Base-by-base conservation (phyloP, 2,888 invertebrate genomes). In the Hydraecia micacea region DNA sequence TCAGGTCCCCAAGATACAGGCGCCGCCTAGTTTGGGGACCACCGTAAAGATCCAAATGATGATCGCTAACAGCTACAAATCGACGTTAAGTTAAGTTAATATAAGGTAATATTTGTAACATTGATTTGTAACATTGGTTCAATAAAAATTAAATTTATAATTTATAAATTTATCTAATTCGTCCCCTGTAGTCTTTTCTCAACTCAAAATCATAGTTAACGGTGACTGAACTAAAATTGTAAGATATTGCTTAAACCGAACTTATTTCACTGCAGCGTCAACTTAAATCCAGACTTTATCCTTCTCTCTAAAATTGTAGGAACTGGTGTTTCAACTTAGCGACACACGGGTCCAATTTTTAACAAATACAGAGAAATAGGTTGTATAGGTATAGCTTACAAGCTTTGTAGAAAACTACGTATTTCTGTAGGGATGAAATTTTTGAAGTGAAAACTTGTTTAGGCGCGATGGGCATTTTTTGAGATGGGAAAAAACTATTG, bases 241-340 rank as follows among this genome's bases (percentile, higher is more conserved):
- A 89, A 90, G 87, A 84, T 90, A 91, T 90, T 86, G 90, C 89
- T 88, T 70, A n/a, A 83, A 83, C 85, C 77, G 75, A 88, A 87
- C 88, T 91, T 91, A 90, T 91, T 92, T 92, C 15, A 58, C 52
- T 80, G 70, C 86, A 84, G 83, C 76, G 90, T 86, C 86, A 84
- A 87, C 83, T 91, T 89, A 86, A 88, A 90, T 87, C 87, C 86
- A 5, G 79, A 79, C 73, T 90, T 86, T 90, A 89, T 86, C 86
- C 69, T 68, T n/a, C 49, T 25, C 52, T 62, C 49, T 79, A 65
- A 58, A 86, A 71, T 76, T 74, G 39, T 32, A 70, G 49, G 32
- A 39, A 49, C 28, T 13, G 32, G 36, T 62, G 70, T 79, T 83
- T 49, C 70, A 75, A 78, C 75, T 71, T 52, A 52, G 49, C 58